These are phyloP conservation scores for Thera obeliscata DNA, from an alignment of 2,888 invertebrate species.

Conservation along the genomic window DNA sequence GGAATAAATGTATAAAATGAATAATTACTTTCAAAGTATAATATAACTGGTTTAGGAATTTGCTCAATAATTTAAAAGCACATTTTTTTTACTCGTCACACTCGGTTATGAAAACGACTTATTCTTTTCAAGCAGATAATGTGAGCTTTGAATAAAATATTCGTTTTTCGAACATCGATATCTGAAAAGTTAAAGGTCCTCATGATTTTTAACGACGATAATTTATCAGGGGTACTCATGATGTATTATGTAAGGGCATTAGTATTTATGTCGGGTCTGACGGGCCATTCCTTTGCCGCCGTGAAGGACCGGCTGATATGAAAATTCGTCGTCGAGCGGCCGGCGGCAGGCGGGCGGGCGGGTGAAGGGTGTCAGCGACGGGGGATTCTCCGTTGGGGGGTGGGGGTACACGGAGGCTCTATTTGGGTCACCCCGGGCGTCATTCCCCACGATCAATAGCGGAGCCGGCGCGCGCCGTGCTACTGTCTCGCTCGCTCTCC, in stretches of 20 bases:
- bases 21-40: too few species aligned
- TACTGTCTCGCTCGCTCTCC: conserved; percentile 67
- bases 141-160: not conserved
- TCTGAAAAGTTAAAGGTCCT: conserved; percentile 43
- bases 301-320: conserved; percentile 79
- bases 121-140: not conserved
- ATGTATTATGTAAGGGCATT: conserved; percentile 71
- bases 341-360: conserved; percentile 44
- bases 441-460: conserved; percentile 81
- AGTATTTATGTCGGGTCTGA: conserved; percentile 64
- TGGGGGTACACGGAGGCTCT: conserved; percentile 77
- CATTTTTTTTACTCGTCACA: too few species aligned
- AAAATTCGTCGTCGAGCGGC: conserved; percentile 79
- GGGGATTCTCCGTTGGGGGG: conserved; percentile 57
- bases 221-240: conserved; percentile 57
- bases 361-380: conserved; percentile 57
- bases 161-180: not conserved
- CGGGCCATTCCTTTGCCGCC: conserved; percentile 71
- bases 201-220: conserved; percentile 59
- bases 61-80: too few species aligned
- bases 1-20: too few species aligned
- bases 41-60: too few species aligned
- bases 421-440: conserved; percentile 85
- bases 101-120: not conserved
- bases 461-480: conserved; percentile 78